Base-by-base conservation (phyloP, 2,113 vertebrate genomes). In the Dipodomys stephensi region DNA sequence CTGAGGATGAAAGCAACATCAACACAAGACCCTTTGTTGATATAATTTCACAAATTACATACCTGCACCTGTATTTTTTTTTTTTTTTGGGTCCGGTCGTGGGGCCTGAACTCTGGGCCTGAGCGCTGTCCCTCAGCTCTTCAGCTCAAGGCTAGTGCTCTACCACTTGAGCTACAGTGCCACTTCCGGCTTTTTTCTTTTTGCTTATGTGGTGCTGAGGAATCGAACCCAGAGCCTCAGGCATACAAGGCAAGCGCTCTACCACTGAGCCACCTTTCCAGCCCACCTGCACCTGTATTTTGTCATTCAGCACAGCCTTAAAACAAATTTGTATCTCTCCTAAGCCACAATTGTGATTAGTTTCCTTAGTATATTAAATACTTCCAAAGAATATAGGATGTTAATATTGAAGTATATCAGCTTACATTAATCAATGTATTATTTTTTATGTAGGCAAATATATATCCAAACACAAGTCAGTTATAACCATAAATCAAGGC, bases 361-460 rank as follows among this genome's bases (percentile, higher is more conserved):
- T 87, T 65, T 68, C 49, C 79, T 83, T 83, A 85, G 46, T 65
- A 19, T 74, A 39, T 91, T 87, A 88, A 96, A 91, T 85, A 91
- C 12, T 87, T 84, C 2, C 39, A 71, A 67, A 94, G 46, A 94
- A 87, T 30, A 89, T 6, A 69, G 23, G 25, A 69, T 92, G 84
- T 94, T 87, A 82, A 84, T 87, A 94, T 68, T 89, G 35, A 73
- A 93, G 69, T 5, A n/a, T 71, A 84, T 87, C 53, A 85, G 32
- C 65, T 68, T 91, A 77, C 19, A 84, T 92, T 87, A 76, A 87
- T 89, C 57, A 73, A 13, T 65, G 35, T 49, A 87, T 96, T 97
- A 5, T 91, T 92, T 57, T 57, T 57, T 71, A 82, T 67, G 73
- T 5, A 93, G n/a, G 79, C n/a, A 88, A 57, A 94, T 88, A 89